These are phyloP conservation scores for Choloepus hoffmanni DNA, from an alignment of 2,113 vertebrate genomes.

Conservation along the genomic window DNA sequence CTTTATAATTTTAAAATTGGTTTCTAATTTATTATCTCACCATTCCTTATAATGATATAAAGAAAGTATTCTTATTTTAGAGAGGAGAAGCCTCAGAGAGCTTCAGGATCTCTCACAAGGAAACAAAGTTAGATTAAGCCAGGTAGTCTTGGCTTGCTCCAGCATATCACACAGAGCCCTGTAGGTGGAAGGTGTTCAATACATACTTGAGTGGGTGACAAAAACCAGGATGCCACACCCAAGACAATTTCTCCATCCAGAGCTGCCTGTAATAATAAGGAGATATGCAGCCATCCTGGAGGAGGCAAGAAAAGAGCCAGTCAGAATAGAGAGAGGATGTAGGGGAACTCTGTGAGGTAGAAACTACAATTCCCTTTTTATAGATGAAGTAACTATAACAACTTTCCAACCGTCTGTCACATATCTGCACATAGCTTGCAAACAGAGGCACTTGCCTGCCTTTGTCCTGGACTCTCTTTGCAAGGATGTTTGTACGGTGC, in stretches of 20 bases:
- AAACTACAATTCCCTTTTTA: neutral
- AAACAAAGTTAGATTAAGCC: neutral
- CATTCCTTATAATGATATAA: neutral
- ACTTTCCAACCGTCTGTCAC: neutral
- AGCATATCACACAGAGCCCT: neutral
- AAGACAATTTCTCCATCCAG: neutral
- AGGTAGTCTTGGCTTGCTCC: neutral
- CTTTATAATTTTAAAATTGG: constrained; percentile 43
- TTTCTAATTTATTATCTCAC: neutral
- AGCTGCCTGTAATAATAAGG: neutral
- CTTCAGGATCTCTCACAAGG: neutral
- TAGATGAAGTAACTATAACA: neutral
- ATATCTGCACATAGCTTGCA: neutral
- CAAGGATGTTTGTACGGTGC: neutral
- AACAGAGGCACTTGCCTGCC: neutral
- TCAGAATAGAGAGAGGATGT: neutral
- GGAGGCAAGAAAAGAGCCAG: neutral
- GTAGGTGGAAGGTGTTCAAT: neutral
- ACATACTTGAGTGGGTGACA: neutral
- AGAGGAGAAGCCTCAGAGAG: neutral
- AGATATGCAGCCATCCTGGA: neutral
- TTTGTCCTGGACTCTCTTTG: neutral
- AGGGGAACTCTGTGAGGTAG: neutral
- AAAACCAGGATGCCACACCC: neutral
- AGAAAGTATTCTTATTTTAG: neutral